Evolutionary conservation across 2,797 vertebrate species (phyloP).

Genomic region (Hylomyscus alleni): DNA sequence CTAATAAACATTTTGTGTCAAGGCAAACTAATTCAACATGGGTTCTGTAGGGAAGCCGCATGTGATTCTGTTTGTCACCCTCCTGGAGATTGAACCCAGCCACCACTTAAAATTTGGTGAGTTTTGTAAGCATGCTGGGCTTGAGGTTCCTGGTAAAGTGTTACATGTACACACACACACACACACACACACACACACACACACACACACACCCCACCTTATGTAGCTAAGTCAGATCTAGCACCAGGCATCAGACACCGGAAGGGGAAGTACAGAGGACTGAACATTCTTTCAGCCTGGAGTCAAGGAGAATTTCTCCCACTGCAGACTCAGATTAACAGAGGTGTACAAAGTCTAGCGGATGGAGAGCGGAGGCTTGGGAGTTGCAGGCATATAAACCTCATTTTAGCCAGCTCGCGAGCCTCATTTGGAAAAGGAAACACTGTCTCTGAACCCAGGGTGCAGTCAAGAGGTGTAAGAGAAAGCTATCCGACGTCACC

Average conservation of each 20-base stretch:
- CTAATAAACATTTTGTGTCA: not conserved
- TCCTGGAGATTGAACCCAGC: not conserved
- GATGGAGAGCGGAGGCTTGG: rapidly evolving
- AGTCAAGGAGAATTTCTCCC: not conserved
- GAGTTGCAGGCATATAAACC: not conserved
- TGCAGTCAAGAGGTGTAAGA: not conserved
- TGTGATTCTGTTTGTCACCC: not conserved
- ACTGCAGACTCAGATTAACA: not conserved
- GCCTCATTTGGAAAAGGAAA: not conserved
- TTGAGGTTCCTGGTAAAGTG: rapidly evolving
- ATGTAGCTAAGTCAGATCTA: rapidly evolving
- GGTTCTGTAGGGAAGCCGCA: no score
- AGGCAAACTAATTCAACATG: not conserved
- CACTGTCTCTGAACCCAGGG: not conserved
- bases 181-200: not conserved
- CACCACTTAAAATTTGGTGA: not conserved
- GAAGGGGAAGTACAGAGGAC: rapidly evolving
- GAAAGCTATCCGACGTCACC: rapidly evolving
- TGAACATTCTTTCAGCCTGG: not conserved
- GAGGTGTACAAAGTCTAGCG: rapidly evolving
- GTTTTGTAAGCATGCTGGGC: not conserved
- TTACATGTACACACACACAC: not conserved
- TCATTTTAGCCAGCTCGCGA: not conserved
- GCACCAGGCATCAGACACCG: rapidly evolving
- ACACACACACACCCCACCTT: not conserved